phyloP scores from a whole-genome alignment of 2,113 vertebrate species.

The Myrmecobius fasciatus region DNA sequence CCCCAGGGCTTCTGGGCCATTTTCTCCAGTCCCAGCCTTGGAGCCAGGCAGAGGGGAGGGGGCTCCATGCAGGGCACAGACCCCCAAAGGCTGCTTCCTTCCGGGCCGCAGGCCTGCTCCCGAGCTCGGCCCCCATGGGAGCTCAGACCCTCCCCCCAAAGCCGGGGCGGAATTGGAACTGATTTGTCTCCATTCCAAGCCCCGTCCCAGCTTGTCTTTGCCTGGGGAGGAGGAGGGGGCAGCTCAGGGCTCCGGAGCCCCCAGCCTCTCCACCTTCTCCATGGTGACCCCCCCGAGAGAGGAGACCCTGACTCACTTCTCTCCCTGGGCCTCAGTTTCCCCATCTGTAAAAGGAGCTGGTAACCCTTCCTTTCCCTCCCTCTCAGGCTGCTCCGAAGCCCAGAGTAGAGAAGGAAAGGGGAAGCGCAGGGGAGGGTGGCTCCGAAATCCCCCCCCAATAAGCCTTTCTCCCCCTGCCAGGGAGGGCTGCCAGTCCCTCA shows the following conservation, averaged over 20 bases:
- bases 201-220: background rate
- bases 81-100: background rate
- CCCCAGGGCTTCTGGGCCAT: background rate
- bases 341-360: background rate
- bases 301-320: too few species aligned
- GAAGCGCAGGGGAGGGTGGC: background rate
- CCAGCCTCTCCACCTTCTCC: too few species aligned
- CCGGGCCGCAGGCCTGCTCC: background rate
- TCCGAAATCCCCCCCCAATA: too few species aligned
- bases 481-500: background rate
- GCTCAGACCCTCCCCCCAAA: too few species aligned
- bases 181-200: too few species aligned
- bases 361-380: too few species aligned
- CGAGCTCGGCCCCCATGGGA: too few species aligned
- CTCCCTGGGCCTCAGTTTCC: background rate
- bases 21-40: too few species aligned
- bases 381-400: background rate
- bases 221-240: too few species aligned
- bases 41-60: background rate
- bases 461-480: background rate
- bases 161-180: too few species aligned
- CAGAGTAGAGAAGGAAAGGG: background rate
- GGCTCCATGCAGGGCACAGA: background rate
- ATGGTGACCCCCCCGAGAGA: too few species aligned
- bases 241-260: too few species aligned